Conservation (phyloP, 2,888 invertebrate species). For the Graphium colonna region DNA sequence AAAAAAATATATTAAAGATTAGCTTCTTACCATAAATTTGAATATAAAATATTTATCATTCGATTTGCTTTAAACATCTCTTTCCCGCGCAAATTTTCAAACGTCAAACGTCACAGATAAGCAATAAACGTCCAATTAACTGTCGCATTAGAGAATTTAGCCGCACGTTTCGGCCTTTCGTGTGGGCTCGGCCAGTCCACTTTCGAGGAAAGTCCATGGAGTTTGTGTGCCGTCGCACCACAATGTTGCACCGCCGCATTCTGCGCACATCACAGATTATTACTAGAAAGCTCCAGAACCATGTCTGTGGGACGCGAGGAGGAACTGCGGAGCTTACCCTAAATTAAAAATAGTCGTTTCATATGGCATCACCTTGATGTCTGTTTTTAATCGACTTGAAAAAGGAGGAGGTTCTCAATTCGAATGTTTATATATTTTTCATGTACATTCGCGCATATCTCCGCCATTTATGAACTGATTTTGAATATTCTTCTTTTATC, state of each 20-base stretch:
- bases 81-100: not conserved
- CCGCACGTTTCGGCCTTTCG: conserved; percentile 18
- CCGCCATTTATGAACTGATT: too few relatives aligned
- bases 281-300: conserved; percentile 62
- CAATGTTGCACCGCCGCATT: conserved; percentile 44
- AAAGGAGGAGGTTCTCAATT: too few relatives aligned
- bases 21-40: not conserved
- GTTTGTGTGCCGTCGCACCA: conserved; percentile 49
- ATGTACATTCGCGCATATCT: too few relatives aligned
- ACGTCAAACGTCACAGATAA: not conserved
- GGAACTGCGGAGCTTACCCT: conserved; percentile 30
- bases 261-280: conserved; percentile 50
- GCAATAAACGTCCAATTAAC: conserved; percentile 8
- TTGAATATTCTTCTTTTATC: too few relatives aligned
- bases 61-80: too few relatives aligned
- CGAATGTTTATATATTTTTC: too few relatives aligned
- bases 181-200: conserved; percentile 46
- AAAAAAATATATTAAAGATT: not conserved
- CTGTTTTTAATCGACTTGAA: too few relatives aligned
- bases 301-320: conserved; percentile 44
- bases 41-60: too few relatives aligned
- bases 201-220: conserved; percentile 39
- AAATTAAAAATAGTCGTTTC: not conserved
- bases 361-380: too few relatives aligned
- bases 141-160: not conserved